Conservation (phyloP, 2,888 invertebrate species). For the Drosophila mettleri region DNA sequence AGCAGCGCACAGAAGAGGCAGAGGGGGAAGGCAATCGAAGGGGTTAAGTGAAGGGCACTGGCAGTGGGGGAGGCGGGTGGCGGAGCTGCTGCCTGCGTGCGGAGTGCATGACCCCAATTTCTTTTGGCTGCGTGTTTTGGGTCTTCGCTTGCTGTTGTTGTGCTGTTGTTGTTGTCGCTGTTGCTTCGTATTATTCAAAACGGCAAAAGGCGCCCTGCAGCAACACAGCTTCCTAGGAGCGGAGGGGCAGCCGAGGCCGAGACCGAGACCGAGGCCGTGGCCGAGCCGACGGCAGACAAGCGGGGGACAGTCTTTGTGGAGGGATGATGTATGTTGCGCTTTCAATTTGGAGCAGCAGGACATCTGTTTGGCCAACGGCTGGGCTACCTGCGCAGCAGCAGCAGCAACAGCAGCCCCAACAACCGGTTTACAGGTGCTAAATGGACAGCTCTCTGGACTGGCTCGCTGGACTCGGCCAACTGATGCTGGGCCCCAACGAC, state of each 20-base stretch:
- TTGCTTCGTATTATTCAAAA: slow-evolving; percentile 55
- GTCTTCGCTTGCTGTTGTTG: slow-evolving; percentile 1
- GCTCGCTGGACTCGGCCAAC: slow-evolving; percentile 7
- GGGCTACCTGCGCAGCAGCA: slow-evolving; percentile 41
- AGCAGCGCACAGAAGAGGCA: background rate
- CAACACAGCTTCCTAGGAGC: background rate
- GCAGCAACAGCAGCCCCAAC: slow-evolving; percentile 9
- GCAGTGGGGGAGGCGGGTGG: background rate
- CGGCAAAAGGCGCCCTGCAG: slow-evolving; percentile 55
- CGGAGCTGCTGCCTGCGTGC: slow-evolving; percentile 47
- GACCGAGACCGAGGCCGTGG: too few relatives aligned
- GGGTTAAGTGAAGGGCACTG: background rate
- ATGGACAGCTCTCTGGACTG: slow-evolving; percentile 50
- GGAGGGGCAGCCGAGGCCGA: background rate
- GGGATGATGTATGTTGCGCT: slow-evolving; percentile 81
- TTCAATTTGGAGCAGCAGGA: slow-evolving; percentile 83
- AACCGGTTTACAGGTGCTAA: slow-evolving; percentile 78
- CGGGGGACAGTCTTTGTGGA: slow-evolving; percentile 36
- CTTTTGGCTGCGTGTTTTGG: slow-evolving; percentile 51
- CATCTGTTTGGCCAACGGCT: slow-evolving; percentile 77
- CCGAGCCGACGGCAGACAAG: background rate
- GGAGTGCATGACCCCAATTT: slow-evolving; percentile 78
- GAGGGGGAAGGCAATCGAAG: background rate
- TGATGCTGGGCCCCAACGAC: slow-evolving; percentile 10
- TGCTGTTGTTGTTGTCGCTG: background rate